Conservation (phyloP, 2,113 vertebrate genomes). For the Cromileptes altivelis region DNA sequence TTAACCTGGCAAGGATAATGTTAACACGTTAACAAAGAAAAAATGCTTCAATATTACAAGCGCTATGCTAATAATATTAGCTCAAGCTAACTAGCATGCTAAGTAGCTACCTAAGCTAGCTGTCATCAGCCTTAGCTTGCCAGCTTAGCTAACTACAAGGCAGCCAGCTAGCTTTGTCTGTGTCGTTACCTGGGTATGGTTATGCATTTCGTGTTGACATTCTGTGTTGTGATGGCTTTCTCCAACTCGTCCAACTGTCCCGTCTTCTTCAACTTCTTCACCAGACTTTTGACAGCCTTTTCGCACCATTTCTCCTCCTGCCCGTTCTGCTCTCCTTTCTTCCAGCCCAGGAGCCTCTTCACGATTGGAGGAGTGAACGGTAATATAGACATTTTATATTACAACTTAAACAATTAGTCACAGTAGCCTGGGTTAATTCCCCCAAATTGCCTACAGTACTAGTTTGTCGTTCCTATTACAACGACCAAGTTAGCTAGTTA, state of each 20-base stretch:
- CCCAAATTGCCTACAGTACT: neutral
- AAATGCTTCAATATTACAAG: neutral
- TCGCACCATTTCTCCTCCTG: conserved; percentile 99
- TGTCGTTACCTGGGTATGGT: conserved; percentile 93
- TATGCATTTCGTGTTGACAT: conserved; percentile 95
- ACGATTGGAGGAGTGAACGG: conserved; percentile 98
- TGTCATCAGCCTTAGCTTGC: too few relatives aligned
- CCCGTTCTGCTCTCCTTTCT: conserved; percentile 98
- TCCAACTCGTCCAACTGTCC: conserved; percentile 98
- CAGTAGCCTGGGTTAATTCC: neutral
- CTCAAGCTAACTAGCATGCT: conserved; percentile 51
- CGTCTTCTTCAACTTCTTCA: conserved; percentile 98
- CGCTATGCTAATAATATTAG: neutral
- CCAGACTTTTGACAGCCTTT: conserved; percentile 97
- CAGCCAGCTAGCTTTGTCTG: neutral
- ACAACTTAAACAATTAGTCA: neutral
- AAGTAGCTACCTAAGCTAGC: conserved; percentile 21
- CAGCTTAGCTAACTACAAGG: conserved; percentile 28
- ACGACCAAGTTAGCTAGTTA: neutral
- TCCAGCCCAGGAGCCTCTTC: conserved; percentile 97
- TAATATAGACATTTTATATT: conserved; percentile 92
- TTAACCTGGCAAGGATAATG: neutral
- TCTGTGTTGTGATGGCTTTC: conserved; percentile 96
- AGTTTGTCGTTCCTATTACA: neutral
- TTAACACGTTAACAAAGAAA: neutral